These are phyloP conservation scores for Cepaea nemoralis DNA, from an alignment of 1,140 invertebrate species.

Conservation along the genomic window DNA sequence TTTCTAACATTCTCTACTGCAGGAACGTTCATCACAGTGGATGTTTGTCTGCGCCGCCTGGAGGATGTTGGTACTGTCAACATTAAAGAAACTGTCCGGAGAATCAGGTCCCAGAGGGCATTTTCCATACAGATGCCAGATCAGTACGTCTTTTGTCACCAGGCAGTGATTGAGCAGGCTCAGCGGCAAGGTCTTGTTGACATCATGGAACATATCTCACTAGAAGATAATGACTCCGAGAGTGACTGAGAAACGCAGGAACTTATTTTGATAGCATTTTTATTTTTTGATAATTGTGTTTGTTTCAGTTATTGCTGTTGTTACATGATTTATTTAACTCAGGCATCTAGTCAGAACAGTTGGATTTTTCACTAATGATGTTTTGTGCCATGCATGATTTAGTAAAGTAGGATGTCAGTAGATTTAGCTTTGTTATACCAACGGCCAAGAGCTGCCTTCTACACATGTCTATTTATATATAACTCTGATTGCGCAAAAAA, in stretches of 20 bases:
- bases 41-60: constrained; percentile 92
- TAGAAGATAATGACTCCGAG: constrained; percentile 60
- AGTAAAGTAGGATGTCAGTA: not conserved
- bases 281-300: not conserved
- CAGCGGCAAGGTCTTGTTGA: constrained; percentile 55
- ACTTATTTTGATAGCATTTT: too few species aligned
- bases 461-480: not conserved
- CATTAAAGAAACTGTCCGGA: constrained; percentile 91
- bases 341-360: not conserved
- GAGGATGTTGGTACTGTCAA: constrained; percentile 91
- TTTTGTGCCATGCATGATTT: not conserved
- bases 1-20: constrained; percentile 52
- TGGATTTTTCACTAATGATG: too few species aligned
- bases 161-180: constrained; percentile 94
- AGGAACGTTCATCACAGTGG: constrained; percentile 97
- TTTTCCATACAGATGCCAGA: constrained; percentile 99
- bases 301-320: not conserved
- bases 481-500: too few species aligned
- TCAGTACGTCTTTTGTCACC: constrained; percentile 98
- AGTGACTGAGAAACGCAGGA: not conserved
- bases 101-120: constrained; percentile 92
- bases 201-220: constrained; percentile 55
- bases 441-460: not conserved
- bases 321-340: not conserved
- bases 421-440: not conserved